A percentile compares a stretch with the other conserved stretches of the same genome.
Conservation (phyloP, 2,888 invertebrate genomes). For the Acanthosepion lycidas region DNA sequence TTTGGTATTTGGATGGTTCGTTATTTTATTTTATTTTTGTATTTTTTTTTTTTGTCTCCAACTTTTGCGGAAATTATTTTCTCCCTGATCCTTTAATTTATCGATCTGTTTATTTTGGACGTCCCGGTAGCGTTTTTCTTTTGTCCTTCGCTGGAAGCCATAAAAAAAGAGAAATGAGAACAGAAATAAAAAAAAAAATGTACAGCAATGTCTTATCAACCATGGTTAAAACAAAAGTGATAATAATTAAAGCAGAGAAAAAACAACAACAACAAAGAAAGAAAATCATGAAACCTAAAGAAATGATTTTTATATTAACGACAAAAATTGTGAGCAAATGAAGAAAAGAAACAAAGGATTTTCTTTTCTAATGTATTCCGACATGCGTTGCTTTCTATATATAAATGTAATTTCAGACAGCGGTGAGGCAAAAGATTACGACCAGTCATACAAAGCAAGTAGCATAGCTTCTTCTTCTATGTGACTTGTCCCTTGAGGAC, state of each 20-base stretch:
- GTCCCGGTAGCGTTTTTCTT: not conserved
- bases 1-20: not conserved
- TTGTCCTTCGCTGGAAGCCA: not conserved
- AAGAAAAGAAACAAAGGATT: not conserved
- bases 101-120: not conserved
- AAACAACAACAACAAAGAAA: not conserved
- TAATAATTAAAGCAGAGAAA: not conserved
- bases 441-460: no score
- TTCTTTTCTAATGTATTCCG: not conserved
- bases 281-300: not conserved
- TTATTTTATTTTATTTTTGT: not conserved
- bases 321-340: not conserved
- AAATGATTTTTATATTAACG: not conserved
- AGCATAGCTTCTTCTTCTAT: no score
- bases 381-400: not conserved
- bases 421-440: no score
- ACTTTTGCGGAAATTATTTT: not conserved
- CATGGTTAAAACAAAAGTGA: not conserved
- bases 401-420: no score
- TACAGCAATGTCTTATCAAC: not conserved
- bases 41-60: not conserved
- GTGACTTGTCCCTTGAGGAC: no score
- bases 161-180: no score
- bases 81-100: not conserved
- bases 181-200: no score